Base-by-base conservation (phyloP, 2,113 vertebrate species). In the Kryptolebias marmoratus region DNA sequence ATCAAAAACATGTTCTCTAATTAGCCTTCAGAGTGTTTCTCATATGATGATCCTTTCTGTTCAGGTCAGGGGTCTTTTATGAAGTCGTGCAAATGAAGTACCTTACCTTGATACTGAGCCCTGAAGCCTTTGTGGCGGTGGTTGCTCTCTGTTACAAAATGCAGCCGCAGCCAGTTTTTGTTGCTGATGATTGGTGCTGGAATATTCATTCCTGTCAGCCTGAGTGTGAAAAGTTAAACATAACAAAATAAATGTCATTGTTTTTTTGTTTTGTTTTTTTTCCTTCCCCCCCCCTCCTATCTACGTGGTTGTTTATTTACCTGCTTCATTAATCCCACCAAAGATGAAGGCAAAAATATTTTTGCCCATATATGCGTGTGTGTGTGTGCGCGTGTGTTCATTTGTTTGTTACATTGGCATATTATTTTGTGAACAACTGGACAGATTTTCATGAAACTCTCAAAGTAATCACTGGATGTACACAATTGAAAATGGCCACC, bases 181-280 rank as follows among this genome's bases (percentile, higher is more conserved):
- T 95, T 99, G 92, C 97, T 99, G 90, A 99, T 97, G 45, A 99
- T 96, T 11, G 98, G 97, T 39, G 97, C 96, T 50, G 98, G 98
- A 30, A 99, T 93, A 89, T 96, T 98, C 93, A 95, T 95, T 68
- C 97, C 97, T 5, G 96, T 97, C 63, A 99, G 88, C 97, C 98
- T 99, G 64, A 39, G 80, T 48, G 69, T 47, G 50, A 77, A 81
- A 36, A 85, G 22, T 60, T 55, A 83, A 64, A 66, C 31, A 44
- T 68, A 63, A 79, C 48, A 75, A 73, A 77, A 75, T 8, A 71
- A 0, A 63, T 12, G 8, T 65, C 36, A 80, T 42, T 42, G 39
- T 42, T 42, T 36, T 42, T 42, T 8, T 22, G 22, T 22, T 22
- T 42, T 42, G 39, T 10, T 42, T 42, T 5, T 42, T 42, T 42